Base-by-base conservation (phyloP, 2,113 vertebrate species). In the Sinocyclocheilus anophthalmus region DNA sequence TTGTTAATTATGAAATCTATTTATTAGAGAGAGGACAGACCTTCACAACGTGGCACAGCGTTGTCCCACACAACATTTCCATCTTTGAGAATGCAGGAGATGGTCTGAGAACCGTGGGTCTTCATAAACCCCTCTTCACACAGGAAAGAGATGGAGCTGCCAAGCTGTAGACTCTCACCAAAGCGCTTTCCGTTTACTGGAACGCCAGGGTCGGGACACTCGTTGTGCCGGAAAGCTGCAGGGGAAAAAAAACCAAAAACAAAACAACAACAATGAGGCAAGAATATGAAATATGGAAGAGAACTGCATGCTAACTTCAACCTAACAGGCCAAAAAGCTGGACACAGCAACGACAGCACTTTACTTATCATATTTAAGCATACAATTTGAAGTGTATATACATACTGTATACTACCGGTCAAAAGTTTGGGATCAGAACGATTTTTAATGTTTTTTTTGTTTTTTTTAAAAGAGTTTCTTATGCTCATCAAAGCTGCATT, bases 21-120 rank as follows among this genome's bases (percentile, higher is more conserved):
- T 30, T n/a, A 4, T 50, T 73, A 12, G 22, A 26, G 2, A 24
- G 45, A 83, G 48, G 18, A 86, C 91, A 75, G 65, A 98, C 97
- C 98, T 96, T 99, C 98, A 5, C 98, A 99, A 26, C 97, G 96
- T 3, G 98, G 96, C 76, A 99, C 96, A 0, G 98, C 96, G 0
- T 97, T 98, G 92, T 99, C 96, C 98, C 98, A 99, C 65, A 99
- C 97, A 88, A 99, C 98, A 0, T 94, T 99, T 22, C 98, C 98
- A 30, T 99, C 98, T 92, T 99, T 98, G 87, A 99, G 92, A 85
- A 99, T 94, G 83, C 98, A 99, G 83, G 98, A 98, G 91, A 99
- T 91, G 39, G 95, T 99, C 89, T 99, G 97, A 0, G 97, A 97
- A 87, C 98, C 98, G 0, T 99, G 97, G 0, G 97, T 99, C 89